These are phyloP conservation scores for Drosophila melanica DNA, from an alignment of 1,140 invertebrate genomes.

Conservation along the genomic window DNA sequence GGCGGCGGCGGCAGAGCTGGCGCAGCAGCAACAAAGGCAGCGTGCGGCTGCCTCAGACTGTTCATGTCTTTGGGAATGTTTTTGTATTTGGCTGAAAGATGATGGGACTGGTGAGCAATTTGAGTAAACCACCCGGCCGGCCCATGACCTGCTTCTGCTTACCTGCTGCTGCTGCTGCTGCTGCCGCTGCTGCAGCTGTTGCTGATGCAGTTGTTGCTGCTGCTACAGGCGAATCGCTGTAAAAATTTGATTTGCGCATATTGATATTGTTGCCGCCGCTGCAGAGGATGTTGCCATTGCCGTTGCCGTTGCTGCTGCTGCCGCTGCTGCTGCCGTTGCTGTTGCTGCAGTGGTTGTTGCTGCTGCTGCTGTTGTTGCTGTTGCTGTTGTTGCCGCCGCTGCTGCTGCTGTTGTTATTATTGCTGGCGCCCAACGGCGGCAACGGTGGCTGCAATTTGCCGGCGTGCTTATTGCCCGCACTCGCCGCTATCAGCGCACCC, in stretches of 20 bases:
- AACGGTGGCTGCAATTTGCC: slow-evolving; percentile 39
- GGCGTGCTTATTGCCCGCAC: slow-evolving; percentile 27
- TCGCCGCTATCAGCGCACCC: slow-evolving; percentile 18
- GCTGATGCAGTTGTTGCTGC: slow-evolving; percentile 32
- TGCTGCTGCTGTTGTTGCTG: not conserved
- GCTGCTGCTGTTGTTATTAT: slow-evolving; percentile 20
- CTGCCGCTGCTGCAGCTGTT: slow-evolving; percentile 42
- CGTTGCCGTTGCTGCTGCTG: slow-evolving; percentile 22
- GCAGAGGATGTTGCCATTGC: slow-evolving; percentile 29
- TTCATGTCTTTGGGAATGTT: slow-evolving; percentile 84
- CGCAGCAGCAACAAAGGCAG: slow-evolving; percentile 40
- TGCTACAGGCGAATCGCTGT: slow-evolving; percentile 53
- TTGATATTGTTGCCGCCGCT: slow-evolving; percentile 40
- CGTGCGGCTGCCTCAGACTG: slow-evolving; percentile 56
- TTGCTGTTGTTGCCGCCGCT: not conserved
- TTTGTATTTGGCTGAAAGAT: slow-evolving; percentile 84
- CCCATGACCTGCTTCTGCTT: slow-evolving; percentile 73
- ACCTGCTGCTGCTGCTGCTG: slow-evolving; percentile 49
- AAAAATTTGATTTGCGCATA: slow-evolving; percentile 67
- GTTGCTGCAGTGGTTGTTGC: not conserved
- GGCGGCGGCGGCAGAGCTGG: slow-evolving; percentile 69
- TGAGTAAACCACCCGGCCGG: slow-evolving; percentile 71
- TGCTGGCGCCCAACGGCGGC: slow-evolving; percentile 29
- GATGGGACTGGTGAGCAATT: slow-evolving; percentile 82
- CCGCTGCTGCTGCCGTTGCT: slow-evolving; percentile 3